Evolutionary conservation across 2,797 vertebrate species (phyloP).

Genomic region (Emys orbicularis): DNA sequence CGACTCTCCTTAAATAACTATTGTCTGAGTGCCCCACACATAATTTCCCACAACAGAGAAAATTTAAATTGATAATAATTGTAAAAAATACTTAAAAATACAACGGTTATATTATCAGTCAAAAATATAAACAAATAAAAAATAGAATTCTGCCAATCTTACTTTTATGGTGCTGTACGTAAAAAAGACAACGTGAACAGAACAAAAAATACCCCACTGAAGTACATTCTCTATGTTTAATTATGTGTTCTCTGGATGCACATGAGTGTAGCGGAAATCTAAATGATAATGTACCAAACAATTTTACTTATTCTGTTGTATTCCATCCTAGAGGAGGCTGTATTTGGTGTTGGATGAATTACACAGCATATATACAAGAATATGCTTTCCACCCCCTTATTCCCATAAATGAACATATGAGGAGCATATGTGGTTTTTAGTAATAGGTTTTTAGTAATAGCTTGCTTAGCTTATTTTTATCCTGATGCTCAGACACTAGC

Average conservation of each 20-base stretch:
- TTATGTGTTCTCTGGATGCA: background rate
- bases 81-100: background rate
- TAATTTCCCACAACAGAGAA: background rate
- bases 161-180: background rate
- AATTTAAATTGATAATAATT: background rate
- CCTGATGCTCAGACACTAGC: background rate
- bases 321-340: background rate
- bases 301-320: background rate
- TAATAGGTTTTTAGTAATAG: no score
- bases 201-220: background rate
- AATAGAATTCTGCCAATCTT: background rate
- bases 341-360: background rate
- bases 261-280: background rate
- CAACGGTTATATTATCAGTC: background rate
- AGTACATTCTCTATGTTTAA: background rate
- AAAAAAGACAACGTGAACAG: background rate
- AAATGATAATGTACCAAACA: background rate
- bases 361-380: background rate
- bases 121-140: background rate
- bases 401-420: background rate
- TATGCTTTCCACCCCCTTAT: background rate
- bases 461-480: rapidly evolving
- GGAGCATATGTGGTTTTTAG: no score
- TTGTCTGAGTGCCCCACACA: background rate
- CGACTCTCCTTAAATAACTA: background rate